phyloP scores from a whole-genome alignment of 2,113 vertebrate species.

The Siniperca chuatsi region DNA sequence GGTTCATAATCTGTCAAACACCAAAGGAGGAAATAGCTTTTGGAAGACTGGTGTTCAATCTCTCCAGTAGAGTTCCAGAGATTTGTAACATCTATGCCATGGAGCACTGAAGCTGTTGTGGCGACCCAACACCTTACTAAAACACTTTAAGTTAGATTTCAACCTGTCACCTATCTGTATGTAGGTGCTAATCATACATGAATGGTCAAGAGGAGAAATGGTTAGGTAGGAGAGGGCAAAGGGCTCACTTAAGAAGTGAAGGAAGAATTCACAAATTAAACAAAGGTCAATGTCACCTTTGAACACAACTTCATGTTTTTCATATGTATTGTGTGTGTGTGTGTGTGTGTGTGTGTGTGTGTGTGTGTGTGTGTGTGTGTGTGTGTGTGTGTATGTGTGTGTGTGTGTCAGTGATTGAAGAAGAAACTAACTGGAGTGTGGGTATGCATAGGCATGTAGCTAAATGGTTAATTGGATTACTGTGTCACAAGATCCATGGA shows the following conservation, averaged over 20 bases:
- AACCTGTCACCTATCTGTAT: not conserved
- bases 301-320: slow-evolving; percentile 12
- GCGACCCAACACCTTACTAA: not conserved
- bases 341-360: slow-evolving; percentile 3
- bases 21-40: not conserved
- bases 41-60: not conserved
- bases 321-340: not conserved
- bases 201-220: slow-evolving; percentile 34
- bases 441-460: slow-evolving; percentile 58
- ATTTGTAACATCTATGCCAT: not conserved
- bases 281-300: slow-evolving; percentile 29
- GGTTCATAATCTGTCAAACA: not conserved
- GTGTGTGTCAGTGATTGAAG: slow-evolving; percentile 30
- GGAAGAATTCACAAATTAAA: slow-evolving; percentile 18
- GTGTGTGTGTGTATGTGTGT: slow-evolving; percentile 17
- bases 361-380: slow-evolving; percentile 10
- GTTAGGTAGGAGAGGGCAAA: not conserved
- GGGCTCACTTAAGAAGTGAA: not conserved
- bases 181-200: not conserved
- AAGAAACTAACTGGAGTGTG: slow-evolving; percentile 50
- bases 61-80: not conserved
- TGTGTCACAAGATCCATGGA: slow-evolving; percentile 75
- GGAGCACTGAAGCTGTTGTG: not conserved
- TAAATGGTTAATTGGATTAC: slow-evolving; percentile 82
- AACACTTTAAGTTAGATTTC: not conserved